Percentiles rank a stretch among this genome's conserved stretches.
Conservation (phyloP, 2,113 vertebrate genomes). For the Serilophus lunatus region DNA sequence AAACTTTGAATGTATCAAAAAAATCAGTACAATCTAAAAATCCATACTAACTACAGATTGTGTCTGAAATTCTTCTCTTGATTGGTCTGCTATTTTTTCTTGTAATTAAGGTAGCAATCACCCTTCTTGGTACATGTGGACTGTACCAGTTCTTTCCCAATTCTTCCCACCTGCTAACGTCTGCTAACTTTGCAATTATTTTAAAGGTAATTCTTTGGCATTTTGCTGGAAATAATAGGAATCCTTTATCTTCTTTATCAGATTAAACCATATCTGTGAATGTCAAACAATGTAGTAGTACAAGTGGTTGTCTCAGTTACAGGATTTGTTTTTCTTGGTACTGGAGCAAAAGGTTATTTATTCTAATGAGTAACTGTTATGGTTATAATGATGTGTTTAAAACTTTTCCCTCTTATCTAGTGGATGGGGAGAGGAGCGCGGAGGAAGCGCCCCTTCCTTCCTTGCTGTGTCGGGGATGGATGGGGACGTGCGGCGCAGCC, state of each 20-base stretch:
- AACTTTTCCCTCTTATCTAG: no score
- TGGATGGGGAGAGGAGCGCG: no score
- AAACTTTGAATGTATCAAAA: neutral
- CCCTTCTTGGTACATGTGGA: neutral
- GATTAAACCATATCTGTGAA: neutral
- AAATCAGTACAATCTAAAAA: neutral
- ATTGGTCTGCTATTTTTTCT: neutral
- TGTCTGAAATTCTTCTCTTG: neutral
- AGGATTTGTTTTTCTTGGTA: neutral
- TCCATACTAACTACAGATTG: neutral
- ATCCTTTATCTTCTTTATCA: neutral
- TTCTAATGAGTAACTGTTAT: neutral
- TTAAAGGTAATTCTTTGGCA: neutral
- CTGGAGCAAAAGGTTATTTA: neutral
- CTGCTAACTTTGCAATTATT: neutral
- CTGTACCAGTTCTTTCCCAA: neutral
- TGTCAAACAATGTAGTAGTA: neutral
- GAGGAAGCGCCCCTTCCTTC: no score
- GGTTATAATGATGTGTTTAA: no score
- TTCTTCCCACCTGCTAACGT: neutral
- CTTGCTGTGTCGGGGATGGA: no score
- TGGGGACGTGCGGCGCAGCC: no score
- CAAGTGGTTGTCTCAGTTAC: neutral
- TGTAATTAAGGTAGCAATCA: neutral
- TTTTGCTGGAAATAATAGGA: neutral